Evolutionary conservation across 2,888 invertebrate species (phyloP).

Genomic region (Rhopalosiphum nymphaeae): DNA sequence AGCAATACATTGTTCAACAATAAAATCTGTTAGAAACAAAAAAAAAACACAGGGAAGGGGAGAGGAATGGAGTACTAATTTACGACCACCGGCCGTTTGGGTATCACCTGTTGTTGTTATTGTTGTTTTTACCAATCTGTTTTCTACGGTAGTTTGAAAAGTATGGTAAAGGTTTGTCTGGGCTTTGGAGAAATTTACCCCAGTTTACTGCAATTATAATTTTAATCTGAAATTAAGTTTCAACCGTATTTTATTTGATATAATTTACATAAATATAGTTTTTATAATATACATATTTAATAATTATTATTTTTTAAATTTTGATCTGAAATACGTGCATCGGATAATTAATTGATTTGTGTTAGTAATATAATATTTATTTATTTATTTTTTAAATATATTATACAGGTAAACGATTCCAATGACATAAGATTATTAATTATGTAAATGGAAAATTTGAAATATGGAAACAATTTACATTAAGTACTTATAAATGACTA

Average conservation of each 20-base stretch:
- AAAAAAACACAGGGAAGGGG: neutral
- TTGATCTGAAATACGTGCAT: neutral
- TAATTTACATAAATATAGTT: neutral
- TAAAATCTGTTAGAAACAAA: constrained; percentile 51
- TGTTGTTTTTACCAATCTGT: constrained; percentile 48
- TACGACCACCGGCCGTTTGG: constrained; percentile 50
- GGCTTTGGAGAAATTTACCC: neutral
- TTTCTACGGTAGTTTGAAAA: constrained; percentile 9
- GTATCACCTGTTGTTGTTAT: constrained; percentile 63
- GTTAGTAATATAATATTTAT: neutral
- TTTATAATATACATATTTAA: neutral
- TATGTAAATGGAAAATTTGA: too few relatives aligned
- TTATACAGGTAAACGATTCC: too few relatives aligned
- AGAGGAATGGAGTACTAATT: constrained; percentile 37
- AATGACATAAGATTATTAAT: too few relatives aligned
- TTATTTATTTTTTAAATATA: too few relatives aligned
- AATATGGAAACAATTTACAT: too few relatives aligned
- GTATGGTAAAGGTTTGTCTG: neutral
- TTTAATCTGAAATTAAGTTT: neutral
- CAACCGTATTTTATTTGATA: neutral
- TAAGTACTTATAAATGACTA: too few relatives aligned
- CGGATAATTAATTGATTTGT: neutral
- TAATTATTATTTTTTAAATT: neutral
- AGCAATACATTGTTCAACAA: constrained; percentile 25
- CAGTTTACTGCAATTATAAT: neutral